A percentile compares a stretch with the other conserved stretches of the same genome.
Conservation (phyloP, 2,888 invertebrate species). For the Hemithea aestivaria region DNA sequence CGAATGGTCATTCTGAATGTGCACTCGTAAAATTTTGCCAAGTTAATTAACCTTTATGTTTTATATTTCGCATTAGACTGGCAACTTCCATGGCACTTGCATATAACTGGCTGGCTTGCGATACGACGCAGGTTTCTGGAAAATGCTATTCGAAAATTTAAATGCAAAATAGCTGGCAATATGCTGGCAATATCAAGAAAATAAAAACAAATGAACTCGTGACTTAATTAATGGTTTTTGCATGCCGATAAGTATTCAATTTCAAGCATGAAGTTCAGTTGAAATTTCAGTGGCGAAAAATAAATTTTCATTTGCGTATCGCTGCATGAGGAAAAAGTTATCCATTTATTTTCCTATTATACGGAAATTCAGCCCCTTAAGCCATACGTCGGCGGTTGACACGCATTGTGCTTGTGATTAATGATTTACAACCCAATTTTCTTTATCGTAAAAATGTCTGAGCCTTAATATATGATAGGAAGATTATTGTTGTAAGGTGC, state of each 20-base stretch:
- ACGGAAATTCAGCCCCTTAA: conserved; percentile 62
- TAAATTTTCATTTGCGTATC: conserved; percentile 14
- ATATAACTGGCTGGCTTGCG: conserved; percentile 2
- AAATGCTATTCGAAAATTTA: conserved; percentile 2
- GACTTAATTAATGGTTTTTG: not conserved
- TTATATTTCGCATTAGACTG: conserved; percentile 14
- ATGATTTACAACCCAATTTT: conserved; percentile 70
- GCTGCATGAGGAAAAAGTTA: conserved; percentile 36
- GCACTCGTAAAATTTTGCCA: conserved; percentile 45
- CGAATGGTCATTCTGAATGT: conserved; percentile 43
- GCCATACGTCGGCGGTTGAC: conserved; percentile 63
- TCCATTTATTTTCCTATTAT: conserved; percentile 69
- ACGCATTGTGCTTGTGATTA: conserved; percentile 73
- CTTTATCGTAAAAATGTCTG: conserved; percentile 53
- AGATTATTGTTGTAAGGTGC: conserved; percentile 26
- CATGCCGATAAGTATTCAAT: not conserved
- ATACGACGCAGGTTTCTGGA: not conserved
- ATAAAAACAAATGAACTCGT: not conserved
- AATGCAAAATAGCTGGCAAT: not conserved
- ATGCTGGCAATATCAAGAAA: not conserved
- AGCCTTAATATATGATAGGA: conserved; percentile 34
- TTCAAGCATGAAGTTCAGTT: conserved; percentile 1
- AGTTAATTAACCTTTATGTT: conserved; percentile 39
- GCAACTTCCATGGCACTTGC: not conserved
- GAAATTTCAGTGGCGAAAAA: conserved; percentile 1